A percentile compares a stretch with the other conserved stretches of the same genome.
Conservation (phyloP, 2,888 invertebrate genomes). For the Tetheella fluctuosa region DNA sequence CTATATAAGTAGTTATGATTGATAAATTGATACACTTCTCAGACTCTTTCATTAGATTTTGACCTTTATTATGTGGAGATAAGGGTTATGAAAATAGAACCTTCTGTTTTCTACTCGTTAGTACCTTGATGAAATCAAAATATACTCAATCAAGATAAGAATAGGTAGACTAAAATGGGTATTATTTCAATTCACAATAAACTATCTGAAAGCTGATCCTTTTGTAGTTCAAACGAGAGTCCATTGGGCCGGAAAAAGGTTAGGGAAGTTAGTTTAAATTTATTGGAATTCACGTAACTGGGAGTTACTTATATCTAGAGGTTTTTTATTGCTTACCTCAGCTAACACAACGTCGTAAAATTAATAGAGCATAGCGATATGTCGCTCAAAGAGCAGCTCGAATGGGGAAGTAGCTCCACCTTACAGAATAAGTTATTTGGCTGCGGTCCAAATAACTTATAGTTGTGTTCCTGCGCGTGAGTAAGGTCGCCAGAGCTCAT, state of each 20-base stretch:
- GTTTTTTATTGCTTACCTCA: background rate
- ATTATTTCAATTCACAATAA: background rate
- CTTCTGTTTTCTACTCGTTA: background rate
- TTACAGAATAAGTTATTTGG: too few relatives aligned
- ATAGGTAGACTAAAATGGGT: background rate
- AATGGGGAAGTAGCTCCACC: too few relatives aligned
- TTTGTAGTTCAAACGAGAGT: constrained; percentile 1
- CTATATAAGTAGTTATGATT: too few relatives aligned
- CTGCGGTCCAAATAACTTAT: too few relatives aligned
- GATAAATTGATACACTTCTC: too few relatives aligned
- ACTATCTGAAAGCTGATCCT: background rate
- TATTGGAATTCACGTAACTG: constrained; percentile 1
- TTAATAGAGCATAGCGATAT: too few relatives aligned
- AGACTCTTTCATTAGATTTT: too few relatives aligned
- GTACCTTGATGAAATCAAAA: background rate
- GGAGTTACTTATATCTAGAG: background rate
- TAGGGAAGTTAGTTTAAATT: background rate
- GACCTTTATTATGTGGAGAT: too few relatives aligned
- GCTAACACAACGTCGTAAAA: too few relatives aligned
- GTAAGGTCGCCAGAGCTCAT: too few relatives aligned
- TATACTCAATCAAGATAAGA: background rate
- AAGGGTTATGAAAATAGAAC: background rate
- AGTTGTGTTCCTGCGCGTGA: too few relatives aligned
- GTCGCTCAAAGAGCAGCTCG: too few relatives aligned
- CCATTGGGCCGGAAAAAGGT: constrained; percentile 4